Percentiles rank a stretch among this genome's conserved stretches.
Conservation (phyloP, 35 echinoderm and acorn worm genomes). For the Apostichopus parvimensis region DNA sequence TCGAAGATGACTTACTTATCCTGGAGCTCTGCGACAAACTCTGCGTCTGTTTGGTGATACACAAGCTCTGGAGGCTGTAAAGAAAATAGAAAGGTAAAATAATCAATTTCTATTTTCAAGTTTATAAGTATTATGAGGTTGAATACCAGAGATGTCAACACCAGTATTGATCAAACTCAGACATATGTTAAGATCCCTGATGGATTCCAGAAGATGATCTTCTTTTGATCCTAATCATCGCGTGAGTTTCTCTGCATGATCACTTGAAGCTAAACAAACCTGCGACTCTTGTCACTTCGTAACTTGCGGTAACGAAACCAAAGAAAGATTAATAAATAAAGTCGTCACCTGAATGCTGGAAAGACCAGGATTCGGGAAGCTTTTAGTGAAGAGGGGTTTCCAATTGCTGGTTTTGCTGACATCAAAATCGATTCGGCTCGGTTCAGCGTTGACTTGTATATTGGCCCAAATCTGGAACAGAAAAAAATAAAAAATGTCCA, state of each 20-base stretch:
- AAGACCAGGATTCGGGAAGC: slow-evolving; percentile 76
- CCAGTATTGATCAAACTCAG: no score
- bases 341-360: slow-evolving; percentile 87
- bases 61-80: slow-evolving; percentile 49
- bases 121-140: background rate
- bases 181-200: no score
- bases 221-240: no score
- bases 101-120: no score
- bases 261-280: background rate
- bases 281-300: background rate
- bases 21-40: slow-evolving; percentile 77
- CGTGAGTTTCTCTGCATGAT: no score
- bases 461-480: slow-evolving; percentile 86
- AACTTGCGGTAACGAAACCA: no score
- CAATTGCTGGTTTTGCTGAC: slow-evolving; percentile 66
- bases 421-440: slow-evolving; percentile 81
- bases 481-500: background rate
- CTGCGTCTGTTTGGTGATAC: slow-evolving; percentile 64
- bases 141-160: no score
- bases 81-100: background rate
- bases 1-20: slow-evolving; percentile 71
- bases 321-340: background rate
- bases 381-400: slow-evolving; percentile 86
- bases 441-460: slow-evolving; percentile 76
- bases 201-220: no score